A percentile compares a stretch with the other conserved stretches of the same genome.
phyloP scores from a whole-genome alignment of 23 tunicate genomes.

The Ciona savignyi region DNA sequence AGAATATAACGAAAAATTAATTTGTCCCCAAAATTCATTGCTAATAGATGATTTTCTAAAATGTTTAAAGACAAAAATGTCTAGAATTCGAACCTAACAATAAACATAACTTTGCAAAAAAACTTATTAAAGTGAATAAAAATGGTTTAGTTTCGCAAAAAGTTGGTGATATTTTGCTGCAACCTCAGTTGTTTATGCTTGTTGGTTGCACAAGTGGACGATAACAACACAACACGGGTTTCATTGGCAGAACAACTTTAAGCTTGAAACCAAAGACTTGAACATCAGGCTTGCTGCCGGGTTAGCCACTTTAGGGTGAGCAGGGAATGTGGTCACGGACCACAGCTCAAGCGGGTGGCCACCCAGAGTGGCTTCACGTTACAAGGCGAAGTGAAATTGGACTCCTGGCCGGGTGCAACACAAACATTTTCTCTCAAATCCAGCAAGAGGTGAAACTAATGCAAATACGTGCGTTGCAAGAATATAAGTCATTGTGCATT shows the following conservation, averaged over 20 bases:
- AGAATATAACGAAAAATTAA: no score
- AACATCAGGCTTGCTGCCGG: background rate
- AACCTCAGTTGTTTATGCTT: background rate
- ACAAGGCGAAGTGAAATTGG: background rate
- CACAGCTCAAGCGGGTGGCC: slow-evolving; percentile 3
- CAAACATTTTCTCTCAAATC: background rate
- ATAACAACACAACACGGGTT: background rate
- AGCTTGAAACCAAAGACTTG: background rate
- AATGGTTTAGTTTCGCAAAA: no score
- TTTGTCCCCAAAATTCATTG: no score
- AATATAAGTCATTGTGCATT: no score
- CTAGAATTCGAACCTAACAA: no score
- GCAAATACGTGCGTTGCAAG: no score
- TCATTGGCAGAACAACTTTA: background rate
- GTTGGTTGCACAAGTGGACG: background rate
- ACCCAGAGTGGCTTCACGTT: background rate
- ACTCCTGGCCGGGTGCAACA: background rate
- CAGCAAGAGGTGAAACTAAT: no score
- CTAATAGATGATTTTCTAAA: no score
- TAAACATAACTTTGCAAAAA: no score
- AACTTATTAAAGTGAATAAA: no score
- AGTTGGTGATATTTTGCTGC: no score
- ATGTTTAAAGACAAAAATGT: no score
- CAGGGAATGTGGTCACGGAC: slow-evolving; percentile 12
- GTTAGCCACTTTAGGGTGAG: background rate